A percentile compares a stretch with the other conserved stretches of the same genome.
Conservation (phyloP, 2,113 vertebrate genomes). For the Malaclemys terrapin region DNA sequence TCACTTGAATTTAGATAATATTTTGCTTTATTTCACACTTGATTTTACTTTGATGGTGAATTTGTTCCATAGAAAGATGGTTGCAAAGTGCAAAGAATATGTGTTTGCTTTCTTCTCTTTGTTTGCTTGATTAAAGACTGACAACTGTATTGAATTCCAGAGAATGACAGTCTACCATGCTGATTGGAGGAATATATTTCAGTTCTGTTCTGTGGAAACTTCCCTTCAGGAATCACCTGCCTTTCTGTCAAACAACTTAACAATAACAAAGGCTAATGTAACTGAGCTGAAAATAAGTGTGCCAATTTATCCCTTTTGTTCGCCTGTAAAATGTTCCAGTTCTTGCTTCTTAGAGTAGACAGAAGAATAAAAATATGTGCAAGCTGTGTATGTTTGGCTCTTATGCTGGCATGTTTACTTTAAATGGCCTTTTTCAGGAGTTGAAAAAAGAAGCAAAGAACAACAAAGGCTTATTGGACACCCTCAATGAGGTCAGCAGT, state of each 20-base stretch:
- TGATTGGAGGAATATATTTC: conserved; percentile 10
- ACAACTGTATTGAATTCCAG: background rate
- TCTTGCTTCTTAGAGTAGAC: background rate
- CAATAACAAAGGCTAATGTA: background rate
- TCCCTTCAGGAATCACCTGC: background rate
- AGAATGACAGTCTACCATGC: background rate
- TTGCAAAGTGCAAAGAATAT: background rate
- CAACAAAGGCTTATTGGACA: conserved; percentile 87
- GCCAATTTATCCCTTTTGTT: background rate
- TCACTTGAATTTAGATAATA: background rate
- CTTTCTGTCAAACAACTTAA: conserved; percentile 16
- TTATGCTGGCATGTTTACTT: background rate
- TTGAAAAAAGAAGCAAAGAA: conserved; percentile 88
- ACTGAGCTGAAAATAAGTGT: background rate
- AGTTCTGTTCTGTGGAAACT: background rate
- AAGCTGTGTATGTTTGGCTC: background rate
- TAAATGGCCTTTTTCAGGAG: conserved; percentile 79
- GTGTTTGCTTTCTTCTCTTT: conserved; percentile 1
- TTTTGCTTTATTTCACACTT: background rate
- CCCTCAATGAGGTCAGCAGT: conserved; percentile 91
- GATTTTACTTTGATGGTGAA: background rate
- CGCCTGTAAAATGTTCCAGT: background rate
- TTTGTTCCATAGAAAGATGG: background rate
- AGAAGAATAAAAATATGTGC: background rate
- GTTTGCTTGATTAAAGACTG: background rate